Base-by-base conservation (phyloP, 2,888 invertebrate genomes). In the Peribatodes rhomboidaria region DNA sequence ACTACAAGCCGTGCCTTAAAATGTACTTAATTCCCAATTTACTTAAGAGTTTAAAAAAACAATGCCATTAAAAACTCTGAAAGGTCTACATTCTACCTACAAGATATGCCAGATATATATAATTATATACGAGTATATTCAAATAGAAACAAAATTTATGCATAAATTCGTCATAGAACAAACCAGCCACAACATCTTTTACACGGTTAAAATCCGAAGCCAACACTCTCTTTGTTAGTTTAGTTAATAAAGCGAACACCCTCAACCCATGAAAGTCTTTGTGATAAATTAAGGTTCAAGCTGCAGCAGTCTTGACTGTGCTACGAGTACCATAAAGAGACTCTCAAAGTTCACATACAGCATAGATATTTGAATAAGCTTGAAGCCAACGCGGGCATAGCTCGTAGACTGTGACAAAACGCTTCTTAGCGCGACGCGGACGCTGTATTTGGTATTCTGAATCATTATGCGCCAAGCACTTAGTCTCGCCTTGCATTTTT, bases 401-500 rank as follows among this genome's bases (percentile, higher is more conserved):
- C 35, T 35, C 8, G 18, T 9, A 42, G 10, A 42, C 18, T 42
- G 42, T 42, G 8, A 41, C 16, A 41, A 42, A 11, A 42, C 9
- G 42, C 8, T 39, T 6, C 14, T 39, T 3, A 39, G 39, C 6
- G 6, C 39, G 39, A n/a, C 39, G 13, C n/a, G n/a, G 39, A n/a
- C 39, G 13, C 39, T 6, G 39, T 39, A n/a, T 27, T 27, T 27
- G 6, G 27, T 27, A 27, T 27, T 27, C 27, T 27, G 27, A 27
- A 27, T 27, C 27, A 27, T 27, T 27, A 27, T 27, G 27, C 27
- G 27, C 39, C n/a, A 14, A 14, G 39, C 27, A 27, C 46, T 46
- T n/a, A 27, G 46, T 50, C 50, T 33, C 2, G 35, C 6, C 49
- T 31, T 49, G 49, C 16, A 49, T 49, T 49, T n/a, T 49, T 49